Evolutionary conservation across 2,888 invertebrate genomes (phyloP), one percentile per base, ranked within the genome.

Genomic region (Dryadula phaetusa): DNA sequence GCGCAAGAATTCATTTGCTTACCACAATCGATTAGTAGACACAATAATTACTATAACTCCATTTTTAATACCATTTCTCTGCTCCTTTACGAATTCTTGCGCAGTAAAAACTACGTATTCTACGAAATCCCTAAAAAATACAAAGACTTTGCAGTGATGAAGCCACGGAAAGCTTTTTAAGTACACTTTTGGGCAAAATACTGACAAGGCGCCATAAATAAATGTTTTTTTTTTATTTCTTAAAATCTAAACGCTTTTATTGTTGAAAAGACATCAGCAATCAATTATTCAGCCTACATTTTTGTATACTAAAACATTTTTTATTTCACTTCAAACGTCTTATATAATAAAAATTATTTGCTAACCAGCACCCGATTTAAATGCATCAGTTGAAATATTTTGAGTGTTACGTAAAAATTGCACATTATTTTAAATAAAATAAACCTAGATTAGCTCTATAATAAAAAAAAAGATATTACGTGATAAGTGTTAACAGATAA

Each of bases 111-210:
- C 56, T 56, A 44, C 44, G 20, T 56, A 56, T 28, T 40, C 34
- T 25, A 49, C 25, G 20, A 62, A 53, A 46, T 61, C 53, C 6
- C 32, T 66, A 47, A 63, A 22, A 66, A 62, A 52, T 40, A 52
- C 40, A 37, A 65, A 70, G 56, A 44, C 62, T 67, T 54, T 61
- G 54, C 62, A 53, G 18, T 60, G 42, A 60, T 60, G 44, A 64
- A 68, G 67, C 67, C 61, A 53, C 53, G 34, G 40, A 62, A 58
- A 63, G 63, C 63, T 60, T 22, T n/a, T 49, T 64, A 68, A 68
- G 67, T 68, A 68, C 67, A 68, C 67, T 69, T 66, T 67, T 67
- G 61, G 70, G 67, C 64, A 70, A 70, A 70, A 70, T 64, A 70
- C 70, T 70, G 67, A 64, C 64, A 62, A 67, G 42, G 64, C 67